Conservation (phyloP, 2,888 invertebrate genomes). For the Argyresthia albistria region DNA sequence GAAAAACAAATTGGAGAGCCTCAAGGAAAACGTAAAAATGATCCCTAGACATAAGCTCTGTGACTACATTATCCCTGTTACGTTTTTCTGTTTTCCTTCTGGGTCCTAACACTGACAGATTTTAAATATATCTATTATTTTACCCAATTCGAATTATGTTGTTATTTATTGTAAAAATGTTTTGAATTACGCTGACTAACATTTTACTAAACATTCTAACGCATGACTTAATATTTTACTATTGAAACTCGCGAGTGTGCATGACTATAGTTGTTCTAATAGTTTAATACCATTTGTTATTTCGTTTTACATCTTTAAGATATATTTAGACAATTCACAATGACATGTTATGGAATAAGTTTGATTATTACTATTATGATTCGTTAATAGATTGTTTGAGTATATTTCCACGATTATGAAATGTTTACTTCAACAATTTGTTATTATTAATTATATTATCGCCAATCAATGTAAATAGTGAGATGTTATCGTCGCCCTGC, state of each 20-base stretch:
- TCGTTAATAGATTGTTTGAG: conserved; percentile 25
- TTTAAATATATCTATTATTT: not conserved
- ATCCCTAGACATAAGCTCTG: conserved; percentile 37
- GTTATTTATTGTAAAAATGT: conserved; percentile 11
- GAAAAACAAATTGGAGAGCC: conserved; percentile 22
- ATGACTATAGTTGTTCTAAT: conserved; percentile 32
- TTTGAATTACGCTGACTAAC: conserved; percentile 68
- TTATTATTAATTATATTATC: conserved; percentile 13
- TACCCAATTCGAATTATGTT: not conserved
- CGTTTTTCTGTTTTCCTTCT: conserved; percentile 55
- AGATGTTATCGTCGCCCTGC: conserved; percentile 48
- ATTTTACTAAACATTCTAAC: conserved; percentile 61
- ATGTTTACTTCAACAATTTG: conserved; percentile 65
- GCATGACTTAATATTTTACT: conserved; percentile 59
- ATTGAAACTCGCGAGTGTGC: conserved; percentile 63
- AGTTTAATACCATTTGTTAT: conserved; percentile 21
- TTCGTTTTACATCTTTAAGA: conserved; percentile 12
- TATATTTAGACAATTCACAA: conserved; percentile 28
- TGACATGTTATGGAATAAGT: conserved; percentile 42
- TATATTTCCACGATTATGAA: conserved; percentile 29
- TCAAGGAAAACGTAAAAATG: conserved; percentile 51
- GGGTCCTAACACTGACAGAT: conserved; percentile 22
- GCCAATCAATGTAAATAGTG: conserved; percentile 17
- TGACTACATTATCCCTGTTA: conserved; percentile 38
- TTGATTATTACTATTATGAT: conserved; percentile 22